A percentile compares a stretch with the other conserved stretches of the same genome.
These are phyloP conservation scores for Enteromius trimaculatus DNA, from an alignment of 2,797 vertebrate genomes.

Conservation along the genomic window DNA sequence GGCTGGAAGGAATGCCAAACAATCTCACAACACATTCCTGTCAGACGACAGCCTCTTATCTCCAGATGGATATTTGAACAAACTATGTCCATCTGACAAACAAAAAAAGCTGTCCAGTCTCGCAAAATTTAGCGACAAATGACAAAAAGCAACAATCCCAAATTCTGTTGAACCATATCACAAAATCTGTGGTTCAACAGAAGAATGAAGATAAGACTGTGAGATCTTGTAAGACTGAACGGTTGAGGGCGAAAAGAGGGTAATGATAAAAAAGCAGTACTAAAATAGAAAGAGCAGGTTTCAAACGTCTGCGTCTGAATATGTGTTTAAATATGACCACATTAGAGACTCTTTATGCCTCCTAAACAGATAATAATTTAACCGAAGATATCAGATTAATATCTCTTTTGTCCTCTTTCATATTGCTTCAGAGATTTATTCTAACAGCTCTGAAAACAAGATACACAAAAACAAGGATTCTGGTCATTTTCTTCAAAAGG, in stretches of 20 bases:
- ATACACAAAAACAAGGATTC: background rate
- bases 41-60: conserved; percentile 42
- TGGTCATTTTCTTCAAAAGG: background rate
- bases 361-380: background rate
- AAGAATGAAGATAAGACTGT: background rate
- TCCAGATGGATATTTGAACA: conserved; percentile 43
- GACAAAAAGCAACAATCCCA: background rate
- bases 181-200: no score
- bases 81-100: conserved; percentile 49
- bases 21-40: conserved; percentile 47
- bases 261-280: background rate
- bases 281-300: background rate
- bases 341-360: background rate
- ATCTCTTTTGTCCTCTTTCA: conserved; percentile 13
- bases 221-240: background rate
- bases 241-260: background rate
- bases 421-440: background rate
- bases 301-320: conserved; percentile 25
- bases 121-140: background rate
- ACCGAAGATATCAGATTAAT: background rate
- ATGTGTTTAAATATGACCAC: conserved; percentile 3
- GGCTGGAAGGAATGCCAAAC: conserved; percentile 34
- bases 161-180: conserved; percentile 1
- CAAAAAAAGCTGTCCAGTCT: conserved; percentile 7
- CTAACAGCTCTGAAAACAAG: background rate